phyloP scores from a whole-genome alignment of 35 echinoderm and acorn worm genomes.

The Patiria miniata region DNA sequence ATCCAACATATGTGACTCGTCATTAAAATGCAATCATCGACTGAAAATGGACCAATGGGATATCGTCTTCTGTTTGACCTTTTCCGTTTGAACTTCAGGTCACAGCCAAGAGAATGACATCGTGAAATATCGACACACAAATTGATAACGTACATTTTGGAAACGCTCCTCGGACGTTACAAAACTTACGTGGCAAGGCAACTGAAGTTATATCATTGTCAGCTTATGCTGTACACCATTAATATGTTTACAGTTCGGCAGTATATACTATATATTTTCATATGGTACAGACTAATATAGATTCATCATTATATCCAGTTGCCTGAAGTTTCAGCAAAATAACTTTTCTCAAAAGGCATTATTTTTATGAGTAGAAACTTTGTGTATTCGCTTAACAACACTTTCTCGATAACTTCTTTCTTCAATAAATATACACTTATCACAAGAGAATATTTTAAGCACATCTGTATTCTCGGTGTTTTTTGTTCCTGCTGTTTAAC shows the following conservation, averaged over 20 bases:
- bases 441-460: neutral
- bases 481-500: neutral
- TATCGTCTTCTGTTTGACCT: too few relatives aligned
- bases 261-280: conserved; percentile 26
- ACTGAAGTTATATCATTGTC: conserved; percentile 25
- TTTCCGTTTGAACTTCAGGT: too few relatives aligned
- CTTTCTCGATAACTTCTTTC: neutral
- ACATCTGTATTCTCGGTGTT: neutral
- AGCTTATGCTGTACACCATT: neutral
- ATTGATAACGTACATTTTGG: too few relatives aligned
- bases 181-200: neutral
- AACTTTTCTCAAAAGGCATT: conserved; percentile 6
- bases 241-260: neutral
- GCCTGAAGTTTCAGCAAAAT: conserved; percentile 27
- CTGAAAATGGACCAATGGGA: too few relatives aligned
- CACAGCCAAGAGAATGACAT: too few relatives aligned
- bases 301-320: conserved; percentile 25
- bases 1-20: too few relatives aligned
- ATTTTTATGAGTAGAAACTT: conserved; percentile 11
- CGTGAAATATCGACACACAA: too few relatives aligned
- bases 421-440: conserved; percentile 23
- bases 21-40: too few relatives aligned
- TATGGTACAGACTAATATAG: conserved; percentile 4
- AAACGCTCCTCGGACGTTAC: too few relatives aligned
- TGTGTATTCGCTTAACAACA: neutral